These are phyloP conservation scores for Orthonychiurus folsomi DNA, from an alignment of 2,888 invertebrate species.

Conservation along the genomic window DNA sequence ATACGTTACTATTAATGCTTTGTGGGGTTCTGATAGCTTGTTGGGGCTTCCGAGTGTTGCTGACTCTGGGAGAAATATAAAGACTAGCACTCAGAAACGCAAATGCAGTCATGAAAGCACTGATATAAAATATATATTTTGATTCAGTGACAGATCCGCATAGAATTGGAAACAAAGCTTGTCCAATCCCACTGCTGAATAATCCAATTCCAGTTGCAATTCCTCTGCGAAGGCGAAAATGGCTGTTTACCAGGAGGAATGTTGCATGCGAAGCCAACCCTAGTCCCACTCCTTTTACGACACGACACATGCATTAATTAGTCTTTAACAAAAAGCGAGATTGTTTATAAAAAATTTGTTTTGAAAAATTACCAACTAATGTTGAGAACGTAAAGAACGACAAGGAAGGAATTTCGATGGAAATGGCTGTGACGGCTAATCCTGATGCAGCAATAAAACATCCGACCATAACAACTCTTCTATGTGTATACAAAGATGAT, in stretches of 20 bases:
- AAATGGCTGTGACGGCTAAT: constrained; percentile 26
- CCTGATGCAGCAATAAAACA: constrained; percentile 27
- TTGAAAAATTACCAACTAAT: constrained; percentile 25
- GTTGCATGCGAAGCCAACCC: constrained; percentile 34
- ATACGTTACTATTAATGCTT: neutral
- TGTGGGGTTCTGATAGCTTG: neutral
- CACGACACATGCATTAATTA: too few relatives aligned
- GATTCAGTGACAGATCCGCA: constrained; percentile 21
- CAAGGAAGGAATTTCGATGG: constrained; percentile 19
- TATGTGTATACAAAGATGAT: constrained; percentile 11
- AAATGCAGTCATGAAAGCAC: constrained; percentile 28
- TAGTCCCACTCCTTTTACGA: constrained; percentile 30
- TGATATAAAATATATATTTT: constrained; percentile 30
- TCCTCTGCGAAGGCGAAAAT: constrained; percentile 30
- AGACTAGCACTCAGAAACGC: constrained; percentile 31
- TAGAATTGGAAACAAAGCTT: constrained; percentile 30
- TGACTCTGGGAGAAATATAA: constrained; percentile 15
- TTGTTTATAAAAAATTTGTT: constrained; percentile 5
- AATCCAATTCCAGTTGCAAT: constrained; percentile 33
- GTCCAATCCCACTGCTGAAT: constrained; percentile 29
- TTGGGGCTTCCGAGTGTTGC: neutral
- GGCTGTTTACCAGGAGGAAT: constrained; percentile 31
- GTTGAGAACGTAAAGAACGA: constrained; percentile 28
- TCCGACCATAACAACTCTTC: constrained; percentile 24
- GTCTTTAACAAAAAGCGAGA: too few relatives aligned